Percentiles rank a stretch among this genome's conserved stretches.
phyloP scores from a whole-genome alignment of 2,888 invertebrate genomes.

The Branchellion lobata region DNA sequence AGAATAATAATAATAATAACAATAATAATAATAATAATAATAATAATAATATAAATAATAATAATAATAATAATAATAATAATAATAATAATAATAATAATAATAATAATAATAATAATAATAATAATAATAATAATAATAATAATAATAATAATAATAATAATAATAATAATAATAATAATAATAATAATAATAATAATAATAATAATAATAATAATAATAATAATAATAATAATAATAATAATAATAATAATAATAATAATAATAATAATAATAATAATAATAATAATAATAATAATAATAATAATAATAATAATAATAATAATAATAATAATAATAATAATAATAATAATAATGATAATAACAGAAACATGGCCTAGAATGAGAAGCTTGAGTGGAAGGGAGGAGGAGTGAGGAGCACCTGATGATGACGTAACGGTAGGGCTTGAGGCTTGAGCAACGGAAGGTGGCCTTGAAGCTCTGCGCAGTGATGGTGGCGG shows the following conservation, averaged over 20 bases:
- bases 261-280: not conserved
- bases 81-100: no score
- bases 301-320: not conserved
- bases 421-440: no score
- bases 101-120: no score
- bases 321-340: conserved; percentile 3
- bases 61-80: no score
- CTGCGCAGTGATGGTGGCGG: not conserved
- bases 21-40: no score
- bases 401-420: not conserved
- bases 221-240: not conserved
- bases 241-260: not conserved
- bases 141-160: no score
- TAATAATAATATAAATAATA: no score
- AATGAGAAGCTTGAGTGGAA: not conserved
- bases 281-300: conserved; percentile 9
- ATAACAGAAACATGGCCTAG: not conserved
- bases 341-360: conserved; percentile 11
- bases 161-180: not conserved
- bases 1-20: no score
- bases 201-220: not conserved
- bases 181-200: conserved; percentile 11
- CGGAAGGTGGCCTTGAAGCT: not conserved
- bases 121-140: no score
- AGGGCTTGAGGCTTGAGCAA: no score